Base-by-base conservation (phyloP, 2,888 invertebrate species). In the Drosophila flavopinicola region DNA sequence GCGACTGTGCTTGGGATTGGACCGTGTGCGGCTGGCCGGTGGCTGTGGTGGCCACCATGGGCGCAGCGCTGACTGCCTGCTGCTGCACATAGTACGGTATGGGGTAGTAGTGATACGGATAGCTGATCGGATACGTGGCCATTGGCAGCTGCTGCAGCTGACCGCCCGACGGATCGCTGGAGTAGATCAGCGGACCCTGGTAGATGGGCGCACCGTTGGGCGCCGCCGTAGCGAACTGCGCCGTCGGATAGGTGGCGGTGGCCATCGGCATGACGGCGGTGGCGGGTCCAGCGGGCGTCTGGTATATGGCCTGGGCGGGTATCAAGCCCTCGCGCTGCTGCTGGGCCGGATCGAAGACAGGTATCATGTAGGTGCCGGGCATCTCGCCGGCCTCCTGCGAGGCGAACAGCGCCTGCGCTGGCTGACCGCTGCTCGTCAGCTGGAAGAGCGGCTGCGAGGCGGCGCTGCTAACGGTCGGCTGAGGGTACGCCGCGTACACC, bases 11-110 rank as follows among this genome's bases (percentile, higher is more conserved):
- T 42, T 51, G 58, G 6, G 48, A 7, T 6, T 67, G 68, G 1
- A 68, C 65, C n/a, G 33, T 58, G 4, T 66, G 45, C 23, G 66
- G 66, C 42, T 69, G 75, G 5, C 63, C 71, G 6, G 87, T 60
- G 5, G 82, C 66, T 44, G 87, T 75, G 49, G 85, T 74, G 51
- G 89, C 83, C 51, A 90, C 77, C 66, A 86, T 76, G n/a, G 89
- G 83, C 39, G 90, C 76, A 25, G 89, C 84, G 41, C 90, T 75
- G 42, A 90, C 87, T 13, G 90, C 77, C 75, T 89, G 90, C 74
- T 88, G 91, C 71, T 90, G 90, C 79, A 91, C 88, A 74, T 91
- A 91, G 77, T 91, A 91, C 48, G 91, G 90, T 90, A 91, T 91
- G 48, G 91, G 90, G 87, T 91, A 91, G 52, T 91, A 91, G 17